Evolutionary conservation across 2,888 invertebrate species (phyloP), one percentile per base, ranked within the genome.

Genomic region (Andrena bucephala): DNA sequence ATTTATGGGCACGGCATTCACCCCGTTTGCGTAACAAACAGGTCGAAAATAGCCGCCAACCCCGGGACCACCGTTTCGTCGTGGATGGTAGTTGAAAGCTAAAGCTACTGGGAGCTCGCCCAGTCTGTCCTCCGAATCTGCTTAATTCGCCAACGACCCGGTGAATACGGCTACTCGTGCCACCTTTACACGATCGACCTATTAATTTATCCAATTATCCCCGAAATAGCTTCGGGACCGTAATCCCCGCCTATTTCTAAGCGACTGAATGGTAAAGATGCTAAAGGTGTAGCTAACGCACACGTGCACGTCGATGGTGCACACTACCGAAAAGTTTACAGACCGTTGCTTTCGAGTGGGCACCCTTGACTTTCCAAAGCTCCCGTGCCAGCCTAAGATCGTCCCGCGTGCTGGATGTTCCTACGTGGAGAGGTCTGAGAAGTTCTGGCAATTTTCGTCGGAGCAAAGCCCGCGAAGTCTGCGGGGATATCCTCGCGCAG

Each of bases 351-450:
- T 29, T 1, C 8, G 10, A 31, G 33, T 8, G 31, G 20, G 13
- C 52, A 57, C 20, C 10, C 42, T 13, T 31, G 70, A 70, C 48
- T 70, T 70, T 31, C 50, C 60, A 60, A 60, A 60, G 60, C 48
- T 50, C 29, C 13, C 27, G 13, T 42, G 13, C 16, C 13, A 3
- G 20, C 62, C 10, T 62, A 20, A 62, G 62, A 16, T 13, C 36
- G 13, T 8, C 24, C 24, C 36, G 16, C 42, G 63, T 27, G 7
- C 7, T 13, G 13, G 27, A 36, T 10, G n/a, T 48, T 65, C 27
- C 42, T 24, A 8, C 57, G 31, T 33, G 68, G 52, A 33, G 62
- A 20, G 69, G 36, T 62, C 69, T 75, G 69, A 52, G 60, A 69
- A 69, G 60, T 75, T 69, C 36, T 2, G 31, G 48, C 29, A 59